Evolutionary conservation across 2,797 vertebrate genomes (phyloP).

Genomic region (Lagothrix lagotricha): DNA sequence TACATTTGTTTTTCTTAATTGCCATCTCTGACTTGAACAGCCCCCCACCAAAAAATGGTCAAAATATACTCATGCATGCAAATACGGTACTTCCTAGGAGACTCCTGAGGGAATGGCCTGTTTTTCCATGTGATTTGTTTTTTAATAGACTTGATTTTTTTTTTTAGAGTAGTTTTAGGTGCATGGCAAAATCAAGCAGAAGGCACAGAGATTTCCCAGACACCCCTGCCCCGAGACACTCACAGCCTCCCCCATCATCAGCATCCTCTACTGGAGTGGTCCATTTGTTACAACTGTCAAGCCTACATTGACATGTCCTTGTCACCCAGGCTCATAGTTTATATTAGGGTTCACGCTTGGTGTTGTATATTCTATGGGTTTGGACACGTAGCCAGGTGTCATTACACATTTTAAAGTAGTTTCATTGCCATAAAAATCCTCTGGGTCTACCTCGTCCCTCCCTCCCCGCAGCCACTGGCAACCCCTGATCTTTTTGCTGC

Average conservation of each 20-base stretch:
- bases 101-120: background rate
- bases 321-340: background rate
- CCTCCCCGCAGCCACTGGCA: background rate
- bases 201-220: background rate
- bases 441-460: background rate
- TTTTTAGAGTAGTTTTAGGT: background rate
- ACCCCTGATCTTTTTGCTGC: no score
- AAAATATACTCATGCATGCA: background rate
- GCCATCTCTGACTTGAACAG: background rate
- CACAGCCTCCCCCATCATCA: accelerated
- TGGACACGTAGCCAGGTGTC: background rate
- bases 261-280: background rate
- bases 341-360: background rate
- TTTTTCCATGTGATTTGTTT: background rate
- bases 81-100: slow-evolving; percentile 16
- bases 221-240: accelerated
- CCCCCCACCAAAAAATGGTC: background rate
- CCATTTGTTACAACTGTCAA: background rate
- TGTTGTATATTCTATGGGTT: background rate
- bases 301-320: accelerated
- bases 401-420: background rate
- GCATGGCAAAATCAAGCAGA: background rate
- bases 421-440: no score
- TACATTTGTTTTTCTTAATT: background rate
- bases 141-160: background rate